Conservation (phyloP, 1,140 invertebrate genomes). For the Archivesica marissinica region DNA sequence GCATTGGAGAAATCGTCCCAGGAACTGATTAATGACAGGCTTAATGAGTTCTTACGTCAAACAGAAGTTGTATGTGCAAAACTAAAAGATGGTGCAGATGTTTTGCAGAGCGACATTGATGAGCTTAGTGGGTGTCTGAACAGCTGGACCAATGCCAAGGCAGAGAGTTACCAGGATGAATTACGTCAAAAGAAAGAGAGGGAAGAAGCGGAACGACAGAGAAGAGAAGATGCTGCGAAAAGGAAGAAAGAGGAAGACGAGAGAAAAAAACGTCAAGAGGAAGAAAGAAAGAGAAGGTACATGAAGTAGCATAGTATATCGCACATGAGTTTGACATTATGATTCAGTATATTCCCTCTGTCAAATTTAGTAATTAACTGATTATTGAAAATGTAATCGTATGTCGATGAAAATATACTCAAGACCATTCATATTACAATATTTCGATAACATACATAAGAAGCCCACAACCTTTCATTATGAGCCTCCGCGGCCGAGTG, state of each 20-base stretch:
- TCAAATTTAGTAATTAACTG: no score
- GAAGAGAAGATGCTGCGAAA: background rate
- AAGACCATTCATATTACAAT: no score
- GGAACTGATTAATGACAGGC: background rate
- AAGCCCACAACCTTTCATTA: no score
- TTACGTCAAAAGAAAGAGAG: background rate
- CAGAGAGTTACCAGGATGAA: slow-evolving; percentile 12
- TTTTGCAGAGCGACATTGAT: background rate
- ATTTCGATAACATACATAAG: no score
- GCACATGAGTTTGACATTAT: no score
- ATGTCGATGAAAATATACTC: no score
- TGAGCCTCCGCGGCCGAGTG: no score
- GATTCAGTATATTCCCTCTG: no score
- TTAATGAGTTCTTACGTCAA: slow-evolving; percentile 1
- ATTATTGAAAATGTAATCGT: no score
- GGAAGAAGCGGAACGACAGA: background rate
- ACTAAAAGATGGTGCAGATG: background rate
- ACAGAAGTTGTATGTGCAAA: slow-evolving; percentile 9
- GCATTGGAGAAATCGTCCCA: background rate
- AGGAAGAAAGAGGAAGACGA: background rate
- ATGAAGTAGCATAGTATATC: background rate
- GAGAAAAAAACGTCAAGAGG: background rate
- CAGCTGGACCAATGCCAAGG: background rate
- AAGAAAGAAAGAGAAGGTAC: background rate
- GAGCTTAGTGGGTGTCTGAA: background rate